Evolutionary conservation across 2,113 vertebrate species (phyloP).

Genomic region (Crotalus tigris): DNA sequence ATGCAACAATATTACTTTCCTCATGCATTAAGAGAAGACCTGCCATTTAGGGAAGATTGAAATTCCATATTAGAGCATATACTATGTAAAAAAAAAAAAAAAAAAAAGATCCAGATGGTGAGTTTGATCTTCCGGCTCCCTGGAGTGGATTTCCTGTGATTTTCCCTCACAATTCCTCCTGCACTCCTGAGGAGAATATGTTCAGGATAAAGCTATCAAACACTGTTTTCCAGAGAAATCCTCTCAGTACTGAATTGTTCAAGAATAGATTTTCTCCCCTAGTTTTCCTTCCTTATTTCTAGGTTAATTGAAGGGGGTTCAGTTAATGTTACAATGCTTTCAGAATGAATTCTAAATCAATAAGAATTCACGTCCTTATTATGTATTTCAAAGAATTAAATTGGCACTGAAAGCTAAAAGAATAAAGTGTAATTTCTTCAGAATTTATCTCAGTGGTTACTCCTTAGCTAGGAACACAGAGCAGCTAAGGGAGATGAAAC

Average conservation of each 20-base stretch:
- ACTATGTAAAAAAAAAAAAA: not conserved
- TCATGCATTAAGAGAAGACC: not conserved
- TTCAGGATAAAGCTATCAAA: not conserved
- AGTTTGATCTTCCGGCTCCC: not conserved
- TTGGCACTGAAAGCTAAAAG: not conserved
- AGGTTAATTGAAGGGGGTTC: not conserved
- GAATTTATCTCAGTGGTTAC: not conserved
- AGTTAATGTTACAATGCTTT: not conserved
- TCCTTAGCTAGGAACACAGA: not conserved
- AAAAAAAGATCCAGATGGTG: not conserved
- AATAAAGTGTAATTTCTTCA: not conserved
- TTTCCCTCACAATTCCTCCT: not conserved
- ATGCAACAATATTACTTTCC: not conserved
- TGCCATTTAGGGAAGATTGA: not conserved
- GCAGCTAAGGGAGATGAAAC: not conserved
- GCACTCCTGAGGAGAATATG: not conserved
- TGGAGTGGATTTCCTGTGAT: not conserved
- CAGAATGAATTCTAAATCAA: not conserved
- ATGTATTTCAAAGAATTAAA: not conserved
- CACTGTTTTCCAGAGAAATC: not conserved
- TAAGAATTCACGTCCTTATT: not conserved
- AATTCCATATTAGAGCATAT: not conserved
- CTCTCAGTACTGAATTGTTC: not conserved
- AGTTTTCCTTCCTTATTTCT: not conserved
- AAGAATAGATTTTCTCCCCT: not conserved